Evolutionary conservation across 1,140 invertebrate genomes (phyloP), one percentile per base, ranked within the genome.

Genomic region (Orussus abietinus): DNA sequence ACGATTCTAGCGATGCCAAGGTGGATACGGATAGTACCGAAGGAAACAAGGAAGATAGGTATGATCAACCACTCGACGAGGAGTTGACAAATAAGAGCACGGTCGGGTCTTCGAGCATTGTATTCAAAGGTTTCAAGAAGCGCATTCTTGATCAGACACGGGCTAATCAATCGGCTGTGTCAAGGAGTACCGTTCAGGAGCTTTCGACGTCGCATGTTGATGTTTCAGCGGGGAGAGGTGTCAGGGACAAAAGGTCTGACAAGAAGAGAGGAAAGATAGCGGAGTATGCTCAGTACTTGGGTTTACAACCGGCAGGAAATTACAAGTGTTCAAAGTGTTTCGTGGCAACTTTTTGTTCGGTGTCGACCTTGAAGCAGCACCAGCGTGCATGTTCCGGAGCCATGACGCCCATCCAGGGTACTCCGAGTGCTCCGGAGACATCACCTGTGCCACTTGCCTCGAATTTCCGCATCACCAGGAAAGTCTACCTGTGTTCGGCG

Each of bases 401-500:
- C 5, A 47, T 47, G 42, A 38, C 55, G 5, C 54, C 54, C 6
- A 51, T 49, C 64, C 62, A 49, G 45, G 38, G 41, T 59, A 28
- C 52, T 55, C 30, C 60, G 42, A 56, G 54, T 40, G 54, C 71
- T 51, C 44, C 51, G 22, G 54, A 55, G 18, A 48, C 54, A 21
- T 42, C 50, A 15, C 43, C 48, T 13, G 12, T 51, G 32, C 52
- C 47, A 28, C 52, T 57, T 17, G 56, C 65, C 26, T 73, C 73
- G 10, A 80, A 77, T 56, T 81, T 80, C 35, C 77, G 79, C 54
- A 78, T 81, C n/a, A 82, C 81, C 13, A 70, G 83, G 30, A 85
- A 85, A 69, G 85, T 86, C 38, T 88, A 84, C 50, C 62, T 86
- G 10, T 90, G 87, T 61, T 82, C 83, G 6, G 81, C 82, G 1